phyloP scores from a whole-genome alignment of 2,888 invertebrate species.

The Thymelicus acteon region DNA sequence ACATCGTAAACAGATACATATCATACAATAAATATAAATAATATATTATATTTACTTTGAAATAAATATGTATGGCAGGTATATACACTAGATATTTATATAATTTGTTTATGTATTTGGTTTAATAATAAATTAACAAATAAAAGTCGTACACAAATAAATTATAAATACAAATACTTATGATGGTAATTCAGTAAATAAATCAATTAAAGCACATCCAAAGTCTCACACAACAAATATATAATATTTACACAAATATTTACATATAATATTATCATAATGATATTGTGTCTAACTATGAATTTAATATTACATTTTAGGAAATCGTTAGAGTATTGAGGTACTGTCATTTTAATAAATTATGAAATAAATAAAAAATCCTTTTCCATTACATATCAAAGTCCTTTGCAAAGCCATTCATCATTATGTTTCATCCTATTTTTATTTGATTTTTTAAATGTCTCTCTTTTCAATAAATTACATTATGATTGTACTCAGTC shows the following conservation, averaged over 20 bases:
- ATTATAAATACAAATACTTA: conserved; percentile 40
- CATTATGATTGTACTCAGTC: conserved; percentile 43
- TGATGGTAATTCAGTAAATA: conserved; percentile 37
- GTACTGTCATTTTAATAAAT: conserved; percentile 54
- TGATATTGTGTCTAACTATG: conserved; percentile 36
- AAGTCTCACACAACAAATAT: conserved; percentile 62
- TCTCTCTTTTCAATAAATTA: conserved; percentile 42
- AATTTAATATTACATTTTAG: conserved; percentile 43
- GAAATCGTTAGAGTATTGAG: conserved; percentile 61
- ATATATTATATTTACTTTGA: conserved; percentile 20
- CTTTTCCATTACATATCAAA: conserved; percentile 42
- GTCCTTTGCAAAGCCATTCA: conserved; percentile 45
- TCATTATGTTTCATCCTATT: conserved; percentile 21
- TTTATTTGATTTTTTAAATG: conserved; percentile 35
- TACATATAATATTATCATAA: conserved; percentile 51
- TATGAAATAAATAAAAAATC: conserved; percentile 46
- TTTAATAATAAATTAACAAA: not conserved
- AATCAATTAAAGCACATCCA: conserved; percentile 77
- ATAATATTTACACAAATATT: conserved; percentile 49
- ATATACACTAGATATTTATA: conserved; percentile 30
- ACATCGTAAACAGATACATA: conserved; percentile 44
- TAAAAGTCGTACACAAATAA: conserved; percentile 6
- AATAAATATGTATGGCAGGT: conserved; percentile 31
- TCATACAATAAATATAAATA: conserved; percentile 33
- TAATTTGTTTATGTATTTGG: not conserved